A percentile compares a stretch with the other conserved stretches of the same genome.
These are phyloP conservation scores for Clarias batrachus DNA, from an alignment of 2,113 vertebrate genomes.

Conservation along the genomic window DNA sequence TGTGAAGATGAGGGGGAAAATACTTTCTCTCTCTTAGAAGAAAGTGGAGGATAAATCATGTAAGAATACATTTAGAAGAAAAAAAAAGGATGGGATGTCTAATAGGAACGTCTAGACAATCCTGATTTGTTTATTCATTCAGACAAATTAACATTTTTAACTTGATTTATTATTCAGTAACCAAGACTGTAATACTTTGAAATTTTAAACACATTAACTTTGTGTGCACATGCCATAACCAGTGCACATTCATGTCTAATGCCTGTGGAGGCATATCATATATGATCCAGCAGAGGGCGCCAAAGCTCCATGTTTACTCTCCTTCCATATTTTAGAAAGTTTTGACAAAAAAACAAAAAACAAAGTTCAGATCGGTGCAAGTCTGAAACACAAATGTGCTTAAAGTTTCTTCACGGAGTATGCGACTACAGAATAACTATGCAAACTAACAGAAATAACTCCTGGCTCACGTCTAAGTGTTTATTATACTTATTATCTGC, in stretches of 20 bases:
- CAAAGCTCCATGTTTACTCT: constrained; percentile 26
- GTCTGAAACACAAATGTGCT: not conserved
- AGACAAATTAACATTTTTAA: not conserved
- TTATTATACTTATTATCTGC: not conserved
- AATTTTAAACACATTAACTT: not conserved
- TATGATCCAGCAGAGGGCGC: constrained; percentile 62
- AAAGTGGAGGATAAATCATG: not conserved
- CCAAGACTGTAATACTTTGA: not conserved
- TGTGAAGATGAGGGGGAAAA: not conserved
- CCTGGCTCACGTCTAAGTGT: not conserved
- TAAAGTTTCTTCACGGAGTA: not conserved
- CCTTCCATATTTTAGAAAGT: constrained; percentile 57
- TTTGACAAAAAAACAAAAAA: constrained; percentile 22
- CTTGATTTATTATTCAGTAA: not conserved
- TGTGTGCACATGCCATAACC: not conserved
- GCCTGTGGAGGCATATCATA: not conserved
- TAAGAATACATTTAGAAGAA: no score
- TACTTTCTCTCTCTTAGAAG: not conserved
- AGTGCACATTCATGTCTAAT: not conserved
- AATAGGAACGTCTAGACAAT: no score
- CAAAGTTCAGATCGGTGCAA: not conserved
- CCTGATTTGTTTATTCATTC: not conserved
- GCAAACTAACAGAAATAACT: not conserved
- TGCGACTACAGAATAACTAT: not conserved
- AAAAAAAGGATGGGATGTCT: no score